These are phyloP conservation scores for Phytoseiulus persimilis DNA, from an alignment of 2,888 invertebrate species.

Conservation along the genomic window DNA sequence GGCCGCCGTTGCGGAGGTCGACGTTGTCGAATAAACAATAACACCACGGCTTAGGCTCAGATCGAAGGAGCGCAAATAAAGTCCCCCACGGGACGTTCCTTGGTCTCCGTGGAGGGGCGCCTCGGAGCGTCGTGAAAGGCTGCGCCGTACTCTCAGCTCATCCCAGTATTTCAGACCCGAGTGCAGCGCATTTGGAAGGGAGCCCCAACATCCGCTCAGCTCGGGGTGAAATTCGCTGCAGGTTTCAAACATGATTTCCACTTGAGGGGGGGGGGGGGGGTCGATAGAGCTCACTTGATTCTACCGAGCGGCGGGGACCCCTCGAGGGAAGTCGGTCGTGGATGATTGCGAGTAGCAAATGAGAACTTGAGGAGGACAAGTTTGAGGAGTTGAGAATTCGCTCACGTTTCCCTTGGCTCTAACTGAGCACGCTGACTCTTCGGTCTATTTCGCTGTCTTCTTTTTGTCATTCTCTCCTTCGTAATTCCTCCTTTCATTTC, in stretches of 20 bases:
- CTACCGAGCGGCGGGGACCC: too few relatives aligned
- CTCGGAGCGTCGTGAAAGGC: neutral
- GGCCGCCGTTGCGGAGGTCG: neutral
- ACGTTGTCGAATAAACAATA: neutral
- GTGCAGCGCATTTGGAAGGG: too few relatives aligned
- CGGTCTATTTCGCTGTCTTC: neutral
- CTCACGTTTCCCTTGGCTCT: neutral
- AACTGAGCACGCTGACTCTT: neutral
- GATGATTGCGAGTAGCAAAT: neutral
- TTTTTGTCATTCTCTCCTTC: neutral
- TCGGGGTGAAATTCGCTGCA: too few relatives aligned
- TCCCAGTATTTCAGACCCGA: too few relatives aligned
- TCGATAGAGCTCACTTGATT: too few relatives aligned
- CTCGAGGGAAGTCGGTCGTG: too few relatives aligned
- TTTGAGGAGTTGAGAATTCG: neutral
- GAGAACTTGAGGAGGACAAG: neutral
- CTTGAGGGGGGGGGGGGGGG: too few relatives aligned
- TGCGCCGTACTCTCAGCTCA: neutral
- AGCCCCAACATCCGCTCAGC: too few relatives aligned
- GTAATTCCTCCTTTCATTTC: constrained; percentile 9
- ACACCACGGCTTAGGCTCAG: neutral
- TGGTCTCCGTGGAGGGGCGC: neutral
- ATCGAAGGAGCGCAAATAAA: neutral
- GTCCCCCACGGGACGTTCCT: neutral
- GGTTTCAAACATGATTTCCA: too few relatives aligned